A percentile compares a stretch with the other conserved stretches of the same genome.
Evolutionary conservation across 92 coral and sea anemone genomes (phyloP).

Genomic region (Parazoanthus atlanticus): DNA sequence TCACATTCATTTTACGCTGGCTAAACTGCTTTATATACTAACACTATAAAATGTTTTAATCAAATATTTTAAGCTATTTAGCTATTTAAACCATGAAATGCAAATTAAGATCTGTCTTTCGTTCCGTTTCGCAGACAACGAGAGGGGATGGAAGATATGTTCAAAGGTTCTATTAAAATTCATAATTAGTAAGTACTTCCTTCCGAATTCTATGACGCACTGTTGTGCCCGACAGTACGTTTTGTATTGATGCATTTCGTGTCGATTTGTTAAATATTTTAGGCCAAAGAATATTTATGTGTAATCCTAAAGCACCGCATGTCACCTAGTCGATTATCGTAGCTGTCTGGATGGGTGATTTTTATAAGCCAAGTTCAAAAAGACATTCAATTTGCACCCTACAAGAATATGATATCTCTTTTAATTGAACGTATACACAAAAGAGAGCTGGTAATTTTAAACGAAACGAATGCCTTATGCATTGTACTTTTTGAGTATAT

Average conservation of each 20-base stretch:
- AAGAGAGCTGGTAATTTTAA: not conserved
- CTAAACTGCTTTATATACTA: not conserved
- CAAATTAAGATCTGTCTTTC: not conserved
- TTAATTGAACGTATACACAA: not conserved
- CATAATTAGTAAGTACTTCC: not conserved
- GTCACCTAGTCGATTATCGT: not conserved
- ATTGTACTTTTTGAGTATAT: not conserved
- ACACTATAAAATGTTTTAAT: not conserved
- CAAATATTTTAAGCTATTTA: too few relatives aligned
- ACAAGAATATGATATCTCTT: not conserved
- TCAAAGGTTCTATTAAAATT: not conserved
- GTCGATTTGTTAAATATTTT: not conserved
- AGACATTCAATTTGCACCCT: not conserved
- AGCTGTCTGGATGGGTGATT: not conserved
- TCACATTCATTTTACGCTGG: not conserved
- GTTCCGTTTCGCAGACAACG: constrained; percentile 21
- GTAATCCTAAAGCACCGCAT: not conserved
- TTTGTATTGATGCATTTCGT: not conserved
- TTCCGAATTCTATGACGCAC: not conserved
- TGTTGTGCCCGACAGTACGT: not conserved
- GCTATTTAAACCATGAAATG: not conserved
- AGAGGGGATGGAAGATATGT: not conserved
- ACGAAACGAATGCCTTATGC: not conserved
- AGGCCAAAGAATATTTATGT: not conserved
- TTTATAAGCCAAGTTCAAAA: not conserved